Percentiles rank a stretch among this genome's conserved stretches.
Conservation (phyloP, 2,888 invertebrate species). For the Dynastes tityus region DNA sequence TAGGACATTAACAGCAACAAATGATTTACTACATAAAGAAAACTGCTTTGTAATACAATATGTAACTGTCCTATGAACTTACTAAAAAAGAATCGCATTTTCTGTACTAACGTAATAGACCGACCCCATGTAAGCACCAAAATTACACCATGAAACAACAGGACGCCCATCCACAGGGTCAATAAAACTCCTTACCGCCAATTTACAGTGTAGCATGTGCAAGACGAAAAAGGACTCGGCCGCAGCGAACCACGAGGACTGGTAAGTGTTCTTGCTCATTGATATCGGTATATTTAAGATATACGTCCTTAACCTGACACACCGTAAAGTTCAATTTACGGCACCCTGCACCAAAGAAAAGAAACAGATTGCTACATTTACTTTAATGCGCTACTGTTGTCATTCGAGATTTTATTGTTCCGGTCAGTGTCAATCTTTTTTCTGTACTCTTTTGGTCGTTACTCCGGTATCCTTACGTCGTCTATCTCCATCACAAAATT, state of each 20-base stretch:
- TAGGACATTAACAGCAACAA: no score
- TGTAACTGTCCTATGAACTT: no score
- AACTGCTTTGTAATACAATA: no score
- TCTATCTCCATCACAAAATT: slow-evolving; percentile 41
- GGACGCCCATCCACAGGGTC: not conserved
- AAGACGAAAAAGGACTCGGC: slow-evolving; percentile 1
- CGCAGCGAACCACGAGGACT: slow-evolving; percentile 52
- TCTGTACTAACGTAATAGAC: no score
- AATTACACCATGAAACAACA: no score
- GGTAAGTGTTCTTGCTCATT: slow-evolving; percentile 55
- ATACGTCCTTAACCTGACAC: slow-evolving; percentile 47
- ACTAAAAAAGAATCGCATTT: no score
- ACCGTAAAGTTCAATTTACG: slow-evolving; percentile 54
- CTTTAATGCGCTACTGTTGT: slow-evolving; percentile 64
- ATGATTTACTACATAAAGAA: no score
- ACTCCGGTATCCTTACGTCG: slow-evolving; percentile 19
- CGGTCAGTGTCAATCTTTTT: slow-evolving; percentile 52
- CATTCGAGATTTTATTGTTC: slow-evolving; percentile 62
- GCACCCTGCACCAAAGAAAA: slow-evolving; percentile 34
- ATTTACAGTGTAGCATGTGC: not conserved
- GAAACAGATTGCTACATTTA: slow-evolving; percentile 60
- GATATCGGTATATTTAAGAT: slow-evolving; percentile 53
- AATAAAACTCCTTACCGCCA: slow-evolving; percentile 6
- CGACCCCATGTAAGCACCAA: no score
- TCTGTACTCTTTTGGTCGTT: slow-evolving; percentile 54